Percentiles rank a stretch among this genome's conserved stretches.
Evolutionary conservation across 2,797 vertebrate genomes (phyloP).

Genomic region (Pyrocephalus nanus): DNA sequence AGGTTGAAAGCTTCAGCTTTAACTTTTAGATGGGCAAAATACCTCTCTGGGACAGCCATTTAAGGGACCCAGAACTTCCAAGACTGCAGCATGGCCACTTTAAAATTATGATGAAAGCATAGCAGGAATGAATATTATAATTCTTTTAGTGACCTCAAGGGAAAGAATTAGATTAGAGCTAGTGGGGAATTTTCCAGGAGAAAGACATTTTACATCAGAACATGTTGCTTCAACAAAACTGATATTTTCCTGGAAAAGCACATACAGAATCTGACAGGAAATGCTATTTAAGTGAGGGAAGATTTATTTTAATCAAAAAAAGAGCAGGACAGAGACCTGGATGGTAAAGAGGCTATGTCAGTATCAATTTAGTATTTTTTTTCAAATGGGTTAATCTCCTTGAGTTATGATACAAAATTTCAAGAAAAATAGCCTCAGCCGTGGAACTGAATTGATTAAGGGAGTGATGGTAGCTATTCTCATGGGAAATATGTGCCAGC

Average conservation of each 20-base stretch:
- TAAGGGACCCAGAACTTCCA: neutral
- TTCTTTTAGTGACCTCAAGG: neutral
- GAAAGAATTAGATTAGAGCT: neutral
- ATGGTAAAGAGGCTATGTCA: neutral
- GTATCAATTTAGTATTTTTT: neutral
- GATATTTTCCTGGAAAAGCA: neutral
- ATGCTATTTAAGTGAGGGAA: neutral
- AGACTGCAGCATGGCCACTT: neutral
- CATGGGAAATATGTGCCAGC: neutral
- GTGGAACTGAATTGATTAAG: neutral
- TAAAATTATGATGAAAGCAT: neutral
- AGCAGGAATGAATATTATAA: neutral
- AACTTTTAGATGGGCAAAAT: neutral
- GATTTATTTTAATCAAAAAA: neutral
- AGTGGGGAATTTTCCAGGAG: neutral
- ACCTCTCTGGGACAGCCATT: neutral
- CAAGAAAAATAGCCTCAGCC: neutral
- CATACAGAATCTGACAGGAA: neutral
- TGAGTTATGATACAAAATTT: neutral
- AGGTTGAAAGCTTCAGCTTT: neutral
- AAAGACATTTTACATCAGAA: neutral
- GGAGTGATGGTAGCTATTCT: neutral
- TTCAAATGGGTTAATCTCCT: neutral
- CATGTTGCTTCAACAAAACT: neutral
- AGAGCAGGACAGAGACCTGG: neutral